Conservation (phyloP, 2,113 vertebrate species). For the Aspidoscelis tigris region DNA sequence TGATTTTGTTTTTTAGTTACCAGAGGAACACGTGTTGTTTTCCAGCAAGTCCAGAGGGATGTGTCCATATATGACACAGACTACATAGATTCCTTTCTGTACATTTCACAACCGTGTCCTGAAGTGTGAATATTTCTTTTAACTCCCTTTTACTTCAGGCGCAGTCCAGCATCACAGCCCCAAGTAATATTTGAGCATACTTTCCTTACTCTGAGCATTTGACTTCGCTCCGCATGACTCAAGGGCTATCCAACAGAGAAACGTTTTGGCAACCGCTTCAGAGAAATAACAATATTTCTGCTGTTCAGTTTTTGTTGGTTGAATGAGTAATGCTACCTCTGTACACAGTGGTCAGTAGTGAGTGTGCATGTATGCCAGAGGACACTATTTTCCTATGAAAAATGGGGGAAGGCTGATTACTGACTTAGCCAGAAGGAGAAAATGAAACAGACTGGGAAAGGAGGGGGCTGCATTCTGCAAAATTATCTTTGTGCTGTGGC, state of each 20-base stretch:
- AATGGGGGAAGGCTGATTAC: slow-evolving; percentile 50
- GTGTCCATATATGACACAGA: slow-evolving; percentile 48
- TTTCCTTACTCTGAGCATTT: slow-evolving; percentile 54
- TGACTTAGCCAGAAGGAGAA: neutral
- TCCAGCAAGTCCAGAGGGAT: slow-evolving; percentile 63
- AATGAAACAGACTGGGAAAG: slow-evolving; percentile 54
- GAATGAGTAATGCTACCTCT: slow-evolving; percentile 55
- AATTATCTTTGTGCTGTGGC: neutral
- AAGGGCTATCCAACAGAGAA: neutral
- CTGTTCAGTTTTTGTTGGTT: slow-evolving; percentile 41
- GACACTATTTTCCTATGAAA: slow-evolving; percentile 49
- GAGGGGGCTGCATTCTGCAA: slow-evolving; percentile 49
- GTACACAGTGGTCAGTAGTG: slow-evolving; percentile 35
- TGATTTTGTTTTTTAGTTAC: slow-evolving; percentile 77
- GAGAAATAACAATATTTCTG: slow-evolving; percentile 49
- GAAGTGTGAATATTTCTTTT: slow-evolving; percentile 47
- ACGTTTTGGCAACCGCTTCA: slow-evolving; percentile 39
- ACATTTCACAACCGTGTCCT: slow-evolving; percentile 25
- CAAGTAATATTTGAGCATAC: slow-evolving; percentile 49
- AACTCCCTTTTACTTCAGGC: slow-evolving; percentile 46
- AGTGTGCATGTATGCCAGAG: slow-evolving; percentile 27
- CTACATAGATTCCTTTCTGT: slow-evolving; percentile 36
- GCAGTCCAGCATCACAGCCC: neutral
- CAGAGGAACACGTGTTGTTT: slow-evolving; percentile 73
- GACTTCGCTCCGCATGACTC: slow-evolving; percentile 39